Base-by-base conservation (phyloP, 2,797 vertebrate genomes). In the Onychomys torridus region DNA sequence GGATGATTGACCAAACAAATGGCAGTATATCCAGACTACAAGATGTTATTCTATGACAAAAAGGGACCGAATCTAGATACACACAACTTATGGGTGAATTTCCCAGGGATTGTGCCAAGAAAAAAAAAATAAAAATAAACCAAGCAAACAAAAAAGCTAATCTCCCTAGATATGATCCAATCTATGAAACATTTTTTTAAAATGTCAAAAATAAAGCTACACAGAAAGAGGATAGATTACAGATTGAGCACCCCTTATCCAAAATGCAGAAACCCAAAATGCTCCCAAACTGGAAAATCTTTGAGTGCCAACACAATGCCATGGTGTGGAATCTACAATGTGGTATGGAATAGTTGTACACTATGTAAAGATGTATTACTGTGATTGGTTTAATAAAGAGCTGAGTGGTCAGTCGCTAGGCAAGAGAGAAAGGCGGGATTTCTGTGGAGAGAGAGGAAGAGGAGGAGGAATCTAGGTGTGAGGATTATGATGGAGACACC, bases 161-260 rank as follows among this genome's bases (percentile, higher is more conserved):
- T 59, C 40, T 23, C 75, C 10, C 57, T 1, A 88, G 55, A 40
- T 59, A 71, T 2, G 21, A 79, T 81, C 29, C 76, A 78, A 40
- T 27, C 43, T 63, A 40, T 6, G 17, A 75, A 73, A 89, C 34
- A 37, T 63, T 61, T 96, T 96, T n/a, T 85, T 85, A 9, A 94
- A 89, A 93, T 81, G 59, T 59, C 55, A 57, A 94, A 57, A 94
- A 86, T 32, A 65, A 52, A 13, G 67, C 46, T 49, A 73, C 76
- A 63, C 3, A 21, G 29, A 83, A 29, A 82, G 40, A 49, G 19
- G 78, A 57, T 14, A 85, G 40, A 77, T 55, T 6, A 12, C 9
- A n/a, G 16, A 12, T 14, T 23, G 71, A 69, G 3, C 23, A 32
- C 83, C 25, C 59, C 13, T 77, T 57, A 69, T 34, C 69, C 21